Evolutionary conservation across 64 coral and sea anemone species (phyloP), one percentile per base, ranked within the genome.

Genomic region (Orbicella faveolata): DNA sequence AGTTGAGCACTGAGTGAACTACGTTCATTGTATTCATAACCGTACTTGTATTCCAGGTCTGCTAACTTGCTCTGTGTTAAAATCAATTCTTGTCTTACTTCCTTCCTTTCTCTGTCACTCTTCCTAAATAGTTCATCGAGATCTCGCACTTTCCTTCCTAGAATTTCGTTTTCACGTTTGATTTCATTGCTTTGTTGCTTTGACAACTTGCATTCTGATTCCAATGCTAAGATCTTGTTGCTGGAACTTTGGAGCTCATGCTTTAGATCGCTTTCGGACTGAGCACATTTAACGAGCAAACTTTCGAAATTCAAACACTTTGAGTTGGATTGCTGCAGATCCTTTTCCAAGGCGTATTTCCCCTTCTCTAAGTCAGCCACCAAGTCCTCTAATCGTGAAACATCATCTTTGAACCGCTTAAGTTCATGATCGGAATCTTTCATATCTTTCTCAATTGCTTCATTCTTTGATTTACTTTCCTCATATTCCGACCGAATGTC

Each of bases 1-100:
- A 97, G 39, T 23, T 90, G 88, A 7, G 5, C 63, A 10, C 23
- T 26, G 64, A 57, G 20, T 20, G 77, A 57, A 14, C 52, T 33
- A 79, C 77, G 90, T 73, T 94, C 88, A 21, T 16, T 94, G 61
- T 21, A 87, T 73, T 97, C 95, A 30, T 94, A 80, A 26, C 94
- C 95, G 23, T 89, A 91, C 30, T 84, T 92, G 44, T 91, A 83
- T 37, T 91, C 88, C 63, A 97, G 57, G 51, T 94, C 88, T 72
- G 77, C 18, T 23, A 97, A 35, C 55, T 93, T 94, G 41, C 82
- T 94, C 36, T 78, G 74, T 61, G 84, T 62, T 6, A 72, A 21
- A 63, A 81, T 63, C 73, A 94, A 75, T 34, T 97, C 92, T 88
- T 94, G 77, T 39, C 79, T 90, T 10, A 73, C 53, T 35, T 75